These are phyloP conservation scores for Pseudonaja textilis DNA, from an alignment of 2,113 vertebrate genomes.

Conservation along the genomic window DNA sequence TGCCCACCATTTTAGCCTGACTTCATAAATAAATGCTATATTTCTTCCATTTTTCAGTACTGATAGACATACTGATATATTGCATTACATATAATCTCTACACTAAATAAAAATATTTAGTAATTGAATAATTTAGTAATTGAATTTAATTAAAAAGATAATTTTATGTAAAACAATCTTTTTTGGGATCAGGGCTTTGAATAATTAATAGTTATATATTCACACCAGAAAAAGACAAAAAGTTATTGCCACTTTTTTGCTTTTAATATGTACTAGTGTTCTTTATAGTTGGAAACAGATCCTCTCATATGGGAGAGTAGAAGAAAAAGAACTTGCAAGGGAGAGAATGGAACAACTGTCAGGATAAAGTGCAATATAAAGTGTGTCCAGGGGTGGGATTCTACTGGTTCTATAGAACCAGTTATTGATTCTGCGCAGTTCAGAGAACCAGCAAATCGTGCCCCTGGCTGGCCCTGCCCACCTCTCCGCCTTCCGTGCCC, in stretches of 20 bases:
- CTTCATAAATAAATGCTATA: neutral
- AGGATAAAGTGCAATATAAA: neutral
- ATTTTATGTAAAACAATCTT: conserved; percentile 34
- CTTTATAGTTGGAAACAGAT: conserved; percentile 8
- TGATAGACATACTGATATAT: conserved; percentile 5
- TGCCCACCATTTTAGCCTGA: neutral
- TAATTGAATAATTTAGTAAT: conserved; percentile 32
- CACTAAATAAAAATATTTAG: conserved; percentile 34
- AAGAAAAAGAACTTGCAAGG: neutral
- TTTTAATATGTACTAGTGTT: conserved; percentile 34
- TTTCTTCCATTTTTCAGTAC: neutral
- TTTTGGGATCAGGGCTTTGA: conserved; percentile 1
- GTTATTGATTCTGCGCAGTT: too few species aligned
- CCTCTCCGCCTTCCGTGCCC: too few species aligned
- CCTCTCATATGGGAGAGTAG: neutral
- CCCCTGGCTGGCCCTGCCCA: too few species aligned
- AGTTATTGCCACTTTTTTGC: neutral
- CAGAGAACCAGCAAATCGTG: too few species aligned
- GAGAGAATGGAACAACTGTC: neutral
- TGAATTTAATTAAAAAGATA: conserved; percentile 6
- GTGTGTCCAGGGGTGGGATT: too few species aligned
- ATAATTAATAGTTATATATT: conserved; percentile 4
- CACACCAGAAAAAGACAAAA: conserved; percentile 16
- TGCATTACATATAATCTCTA: conserved; percentile 10
- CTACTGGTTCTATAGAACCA: too few species aligned